Percentiles rank a stretch among this genome's conserved stretches.
Conservation (phyloP, 2,888 invertebrate species). For the Mythimna vitellina region DNA sequence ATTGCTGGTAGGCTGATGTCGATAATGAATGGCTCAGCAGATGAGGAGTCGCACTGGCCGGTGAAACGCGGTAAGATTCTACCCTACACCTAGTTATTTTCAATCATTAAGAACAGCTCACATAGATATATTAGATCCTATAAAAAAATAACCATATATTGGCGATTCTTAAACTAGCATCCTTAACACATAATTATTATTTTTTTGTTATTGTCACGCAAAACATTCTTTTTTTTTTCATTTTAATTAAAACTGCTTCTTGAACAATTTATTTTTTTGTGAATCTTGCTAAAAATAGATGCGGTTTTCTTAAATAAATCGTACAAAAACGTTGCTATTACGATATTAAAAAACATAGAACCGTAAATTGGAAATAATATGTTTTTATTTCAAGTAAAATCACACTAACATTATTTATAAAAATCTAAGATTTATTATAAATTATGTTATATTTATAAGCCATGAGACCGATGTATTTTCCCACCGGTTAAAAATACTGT, state of each 20-base stretch:
- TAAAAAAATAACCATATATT: too few relatives aligned
- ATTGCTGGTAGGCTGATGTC: background rate
- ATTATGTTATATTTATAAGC: background rate
- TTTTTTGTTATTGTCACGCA: background rate
- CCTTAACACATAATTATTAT: background rate
- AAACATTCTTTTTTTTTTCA: conserved; percentile 4
- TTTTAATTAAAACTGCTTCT: conserved; percentile 2
- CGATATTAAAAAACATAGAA: background rate
- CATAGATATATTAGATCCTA: too few relatives aligned
- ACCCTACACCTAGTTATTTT: background rate
- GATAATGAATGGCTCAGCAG: background rate
- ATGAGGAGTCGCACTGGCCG: background rate
- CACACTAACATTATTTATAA: background rate
- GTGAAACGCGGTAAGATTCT: background rate
- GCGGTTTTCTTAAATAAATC: background rate
- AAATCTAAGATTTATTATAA: background rate
- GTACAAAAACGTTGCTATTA: background rate
- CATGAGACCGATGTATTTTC: background rate
- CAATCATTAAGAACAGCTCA: background rate
- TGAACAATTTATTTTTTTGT: background rate
- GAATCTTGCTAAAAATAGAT: background rate
- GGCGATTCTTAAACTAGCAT: background rate
- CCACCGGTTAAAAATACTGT: background rate
- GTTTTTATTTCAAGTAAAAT: background rate
- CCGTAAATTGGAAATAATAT: background rate